These are phyloP conservation scores for Bilobella aurantiaca DNA, from an alignment of 1,140 invertebrate species.

Conservation along the genomic window DNA sequence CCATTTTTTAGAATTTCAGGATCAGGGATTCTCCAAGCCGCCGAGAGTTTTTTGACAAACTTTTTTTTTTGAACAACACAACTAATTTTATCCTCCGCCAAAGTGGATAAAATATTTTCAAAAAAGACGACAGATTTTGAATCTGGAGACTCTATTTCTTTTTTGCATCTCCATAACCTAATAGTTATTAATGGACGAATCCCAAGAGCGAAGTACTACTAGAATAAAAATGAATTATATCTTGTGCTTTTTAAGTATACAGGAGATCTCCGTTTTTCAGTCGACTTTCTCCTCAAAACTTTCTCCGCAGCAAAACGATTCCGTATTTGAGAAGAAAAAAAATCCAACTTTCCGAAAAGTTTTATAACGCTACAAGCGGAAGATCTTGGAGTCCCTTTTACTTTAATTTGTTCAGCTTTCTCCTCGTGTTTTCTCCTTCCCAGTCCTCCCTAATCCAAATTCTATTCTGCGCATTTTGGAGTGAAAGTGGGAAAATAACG, in stretches of 20 bases:
- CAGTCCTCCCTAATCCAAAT: not conserved
- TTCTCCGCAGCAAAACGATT: too few relatives aligned
- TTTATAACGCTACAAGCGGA: too few relatives aligned
- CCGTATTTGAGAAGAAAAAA: too few relatives aligned
- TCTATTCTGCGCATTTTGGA: not conserved
- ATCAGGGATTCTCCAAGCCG: not conserved
- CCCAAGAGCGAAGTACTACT: not conserved
- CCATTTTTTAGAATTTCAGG: not conserved
- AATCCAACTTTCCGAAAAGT: too few relatives aligned
- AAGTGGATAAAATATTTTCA: constrained; percentile 18
- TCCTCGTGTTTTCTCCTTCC: not conserved
- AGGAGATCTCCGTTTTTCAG: too few relatives aligned
- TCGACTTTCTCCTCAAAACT: too few relatives aligned
- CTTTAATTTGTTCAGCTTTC: too few relatives aligned
- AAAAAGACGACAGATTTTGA: constrained; percentile 19
- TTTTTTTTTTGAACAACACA: constrained; percentile 1
- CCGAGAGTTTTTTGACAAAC: not conserved
- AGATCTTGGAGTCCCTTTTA: too few relatives aligned
- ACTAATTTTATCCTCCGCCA: constrained; percentile 13
- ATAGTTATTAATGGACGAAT: constrained; percentile 2
- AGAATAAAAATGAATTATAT: constrained; percentile 7
- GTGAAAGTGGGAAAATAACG: too few relatives aligned
- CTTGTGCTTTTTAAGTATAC: not conserved
- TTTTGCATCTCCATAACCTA: not conserved
- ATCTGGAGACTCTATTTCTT: not conserved